Percentiles rank a stretch among this genome's conserved stretches.
Conservation (phyloP, 2,888 invertebrate genomes). For the Rotaria socialis region DNA sequence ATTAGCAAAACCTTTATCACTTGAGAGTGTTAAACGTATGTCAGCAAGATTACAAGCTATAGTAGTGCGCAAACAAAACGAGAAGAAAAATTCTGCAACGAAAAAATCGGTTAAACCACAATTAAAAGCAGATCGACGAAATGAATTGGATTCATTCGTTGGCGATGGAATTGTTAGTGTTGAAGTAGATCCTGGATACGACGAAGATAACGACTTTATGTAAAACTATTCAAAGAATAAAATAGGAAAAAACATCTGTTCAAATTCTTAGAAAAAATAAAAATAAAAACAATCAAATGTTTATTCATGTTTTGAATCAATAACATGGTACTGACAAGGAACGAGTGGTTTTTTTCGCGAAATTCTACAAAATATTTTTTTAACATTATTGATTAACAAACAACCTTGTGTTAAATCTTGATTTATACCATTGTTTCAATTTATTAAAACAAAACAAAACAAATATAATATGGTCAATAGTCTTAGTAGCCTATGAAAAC, state of each 20-base stretch:
- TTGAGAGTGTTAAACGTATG: background rate
- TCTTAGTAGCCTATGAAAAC: background rate
- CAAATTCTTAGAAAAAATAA: background rate
- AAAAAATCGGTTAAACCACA: background rate
- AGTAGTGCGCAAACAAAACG: background rate
- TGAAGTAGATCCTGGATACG: background rate
- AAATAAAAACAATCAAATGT: background rate
- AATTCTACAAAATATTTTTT: background rate
- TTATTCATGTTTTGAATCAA: background rate
- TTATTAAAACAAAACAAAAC: background rate
- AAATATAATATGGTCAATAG: background rate
- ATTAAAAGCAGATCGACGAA: background rate
- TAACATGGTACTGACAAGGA: background rate
- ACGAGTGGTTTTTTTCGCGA: background rate
- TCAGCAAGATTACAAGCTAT: background rate
- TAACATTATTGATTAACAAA: too few species aligned
- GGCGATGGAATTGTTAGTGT: background rate
- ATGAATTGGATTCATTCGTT: background rate
- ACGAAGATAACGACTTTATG: constrained; percentile 31
- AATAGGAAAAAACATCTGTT: background rate
- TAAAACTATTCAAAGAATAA: background rate
- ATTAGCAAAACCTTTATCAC: background rate
- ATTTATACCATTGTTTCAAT: background rate
- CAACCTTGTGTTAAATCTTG: background rate
- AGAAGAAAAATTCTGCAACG: background rate